Percentiles rank a stretch among this genome's conserved stretches.
Evolutionary conservation across 2,113 vertebrate genomes (phyloP).

Genomic region (Pristiophorus japonicus): DNA sequence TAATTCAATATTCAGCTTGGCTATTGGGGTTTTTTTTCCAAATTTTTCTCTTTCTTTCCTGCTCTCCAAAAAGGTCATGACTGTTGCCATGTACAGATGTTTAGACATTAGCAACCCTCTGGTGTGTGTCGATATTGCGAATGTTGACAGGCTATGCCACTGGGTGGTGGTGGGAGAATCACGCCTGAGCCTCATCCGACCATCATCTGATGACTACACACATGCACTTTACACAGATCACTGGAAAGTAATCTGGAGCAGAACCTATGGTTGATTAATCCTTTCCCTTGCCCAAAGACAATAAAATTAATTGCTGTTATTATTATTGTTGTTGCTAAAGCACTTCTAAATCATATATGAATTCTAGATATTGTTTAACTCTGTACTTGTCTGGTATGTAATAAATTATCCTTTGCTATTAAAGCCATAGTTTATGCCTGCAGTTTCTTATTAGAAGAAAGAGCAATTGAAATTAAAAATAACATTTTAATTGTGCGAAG

Average conservation of each 20-base stretch:
- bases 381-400: not conserved
- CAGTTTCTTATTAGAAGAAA: not conserved
- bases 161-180: not conserved
- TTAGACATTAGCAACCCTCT: too few species aligned
- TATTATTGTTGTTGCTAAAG: not conserved
- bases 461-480: not conserved
- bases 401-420: not conserved
- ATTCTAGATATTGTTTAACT: not conserved
- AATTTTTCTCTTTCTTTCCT: too few species aligned
- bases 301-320: too few species aligned
- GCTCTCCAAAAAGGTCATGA: too few species aligned
- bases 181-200: not conserved
- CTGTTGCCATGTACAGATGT: too few species aligned
- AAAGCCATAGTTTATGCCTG: not conserved
- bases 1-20: too few species aligned
- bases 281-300: not conserved
- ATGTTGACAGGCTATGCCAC: not conserved
- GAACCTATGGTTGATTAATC: not conserved
- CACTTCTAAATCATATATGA: not conserved
- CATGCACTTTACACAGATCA: not conserved
- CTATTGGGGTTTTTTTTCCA: too few species aligned
- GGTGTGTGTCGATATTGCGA: not conserved
- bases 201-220: not conserved
- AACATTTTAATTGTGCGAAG: not conserved
- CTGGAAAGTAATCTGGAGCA: not conserved